Evolutionary conservation across 2,797 vertebrate species (phyloP).

Genomic region (Cuniculus paca): DNA sequence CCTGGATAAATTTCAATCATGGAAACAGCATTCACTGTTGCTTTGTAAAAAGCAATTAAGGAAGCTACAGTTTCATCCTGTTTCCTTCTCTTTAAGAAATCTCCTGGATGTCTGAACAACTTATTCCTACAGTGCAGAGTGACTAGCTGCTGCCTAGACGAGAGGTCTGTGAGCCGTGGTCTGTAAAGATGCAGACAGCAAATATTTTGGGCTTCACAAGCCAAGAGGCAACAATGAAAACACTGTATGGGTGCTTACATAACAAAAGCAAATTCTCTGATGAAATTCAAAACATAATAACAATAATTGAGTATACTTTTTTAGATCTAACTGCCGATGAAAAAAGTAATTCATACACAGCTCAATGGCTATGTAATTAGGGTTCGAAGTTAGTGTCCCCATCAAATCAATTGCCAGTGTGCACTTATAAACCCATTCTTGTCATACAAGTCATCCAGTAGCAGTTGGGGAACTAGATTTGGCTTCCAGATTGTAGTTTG

Average conservation of each 20-base stretch:
- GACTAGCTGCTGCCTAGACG: background rate
- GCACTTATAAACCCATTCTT: background rate
- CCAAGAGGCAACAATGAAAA: background rate
- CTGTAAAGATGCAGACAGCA: background rate
- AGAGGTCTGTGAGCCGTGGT: background rate
- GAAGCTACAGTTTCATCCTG: background rate
- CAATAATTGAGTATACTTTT: background rate
- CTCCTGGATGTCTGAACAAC: background rate
- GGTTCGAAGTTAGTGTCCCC: background rate
- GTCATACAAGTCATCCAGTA: rapidly evolving
- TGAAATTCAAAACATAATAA: background rate
- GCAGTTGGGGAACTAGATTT: too few relatives aligned
- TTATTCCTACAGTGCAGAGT: background rate
- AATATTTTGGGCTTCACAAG: background rate
- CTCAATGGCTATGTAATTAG: too few relatives aligned
- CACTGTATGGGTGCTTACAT: background rate
- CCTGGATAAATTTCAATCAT: conserved; percentile 24
- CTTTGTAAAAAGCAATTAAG: background rate
- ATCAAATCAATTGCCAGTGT: background rate
- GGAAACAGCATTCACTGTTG: background rate
- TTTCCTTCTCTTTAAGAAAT: background rate
- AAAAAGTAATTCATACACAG: background rate
- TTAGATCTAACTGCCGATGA: background rate
- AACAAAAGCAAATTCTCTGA: background rate
- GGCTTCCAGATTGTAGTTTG: rapidly evolving